Evolutionary conservation across 2,113 vertebrate genomes (phyloP).

Genomic region (Percina caprodes): DNA sequence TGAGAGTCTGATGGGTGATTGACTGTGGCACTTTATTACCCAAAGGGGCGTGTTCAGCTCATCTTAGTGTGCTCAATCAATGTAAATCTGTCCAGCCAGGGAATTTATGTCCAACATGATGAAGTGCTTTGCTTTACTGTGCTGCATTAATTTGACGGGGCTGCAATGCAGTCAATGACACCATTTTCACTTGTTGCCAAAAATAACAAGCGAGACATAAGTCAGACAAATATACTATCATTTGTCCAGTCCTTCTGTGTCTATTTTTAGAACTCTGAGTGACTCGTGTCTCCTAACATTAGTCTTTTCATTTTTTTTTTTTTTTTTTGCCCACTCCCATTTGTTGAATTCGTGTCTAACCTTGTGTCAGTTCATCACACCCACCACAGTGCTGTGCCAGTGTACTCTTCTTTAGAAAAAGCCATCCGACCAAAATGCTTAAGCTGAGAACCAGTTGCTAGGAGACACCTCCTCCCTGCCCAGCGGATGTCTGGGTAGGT

Average conservation of each 20-base stretch:
- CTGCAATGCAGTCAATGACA: slow-evolving; percentile 16
- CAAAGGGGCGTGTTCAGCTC: slow-evolving; percentile 63
- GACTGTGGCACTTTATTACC: slow-evolving; percentile 70
- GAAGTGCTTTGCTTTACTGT: slow-evolving; percentile 45
- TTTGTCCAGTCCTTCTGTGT: not conserved
- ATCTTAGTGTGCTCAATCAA: slow-evolving; percentile 64
- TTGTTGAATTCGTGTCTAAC: slow-evolving; percentile 3
- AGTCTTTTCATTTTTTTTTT: not conserved
- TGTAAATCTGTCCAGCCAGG: slow-evolving; percentile 66
- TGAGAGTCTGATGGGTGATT: slow-evolving; percentile 62
- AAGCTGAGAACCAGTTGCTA: slow-evolving; percentile 77
- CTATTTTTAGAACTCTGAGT: not conserved
- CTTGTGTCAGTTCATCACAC: slow-evolving; percentile 33
- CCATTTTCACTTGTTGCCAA: slow-evolving; percentile 6
- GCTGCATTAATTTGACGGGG: slow-evolving; percentile 56
- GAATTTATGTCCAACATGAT: slow-evolving; percentile 60
- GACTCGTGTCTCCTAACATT: not conserved
- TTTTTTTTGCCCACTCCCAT: not conserved
- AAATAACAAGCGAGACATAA: slow-evolving; percentile 31
- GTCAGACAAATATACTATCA: not conserved
- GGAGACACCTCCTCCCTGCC: slow-evolving; percentile 75
- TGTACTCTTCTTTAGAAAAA: slow-evolving; percentile 30
- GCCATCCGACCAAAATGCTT: slow-evolving; percentile 49
- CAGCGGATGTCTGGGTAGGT: slow-evolving; percentile 41
- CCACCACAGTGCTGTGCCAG: slow-evolving; percentile 54